A percentile compares a stretch with the other conserved stretches of the same genome.
Evolutionary conservation across 2,888 invertebrate species (phyloP).

Genomic region (Cerastis rubricosa): DNA sequence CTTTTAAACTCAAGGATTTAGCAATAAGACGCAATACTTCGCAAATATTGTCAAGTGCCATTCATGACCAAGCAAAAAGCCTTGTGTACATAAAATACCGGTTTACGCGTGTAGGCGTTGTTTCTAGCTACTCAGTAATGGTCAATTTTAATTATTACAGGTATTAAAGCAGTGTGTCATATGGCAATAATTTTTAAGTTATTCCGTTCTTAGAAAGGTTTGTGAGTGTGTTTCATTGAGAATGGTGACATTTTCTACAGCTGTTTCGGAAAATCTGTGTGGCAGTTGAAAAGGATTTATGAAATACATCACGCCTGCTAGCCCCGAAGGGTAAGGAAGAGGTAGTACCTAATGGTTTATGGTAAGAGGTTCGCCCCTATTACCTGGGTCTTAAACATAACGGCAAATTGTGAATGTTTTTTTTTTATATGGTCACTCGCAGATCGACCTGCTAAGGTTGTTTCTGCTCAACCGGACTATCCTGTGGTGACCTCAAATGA

Average conservation of each 20-base stretch:
- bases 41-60: conserved; percentile 30
- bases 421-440: too few species aligned
- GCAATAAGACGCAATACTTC: conserved; percentile 40
- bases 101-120: conserved; percentile 39
- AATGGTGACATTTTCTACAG: conserved; percentile 15
- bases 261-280: conserved; percentile 22
- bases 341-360: too few species aligned
- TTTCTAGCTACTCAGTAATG: conserved; percentile 18
- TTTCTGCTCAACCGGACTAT: too few species aligned
- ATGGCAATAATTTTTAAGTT: neutral
- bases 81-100: conserved; percentile 26
- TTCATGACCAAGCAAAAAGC: neutral
- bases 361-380: too few species aligned
- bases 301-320: too few species aligned
- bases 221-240: conserved; percentile 6
- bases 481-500: too few species aligned
- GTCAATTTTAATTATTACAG: conserved; percentile 28
- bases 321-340: too few species aligned
- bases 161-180: conserved; percentile 35
- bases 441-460: too few species aligned
- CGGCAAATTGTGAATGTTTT: too few species aligned
- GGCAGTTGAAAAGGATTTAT: neutral
- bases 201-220: conserved; percentile 38
- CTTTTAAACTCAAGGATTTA: conserved; percentile 12
- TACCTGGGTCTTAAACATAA: too few species aligned